Evolutionary conservation across 2,888 invertebrate genomes (phyloP).

Genomic region (Meliscaeva auricollis): DNA sequence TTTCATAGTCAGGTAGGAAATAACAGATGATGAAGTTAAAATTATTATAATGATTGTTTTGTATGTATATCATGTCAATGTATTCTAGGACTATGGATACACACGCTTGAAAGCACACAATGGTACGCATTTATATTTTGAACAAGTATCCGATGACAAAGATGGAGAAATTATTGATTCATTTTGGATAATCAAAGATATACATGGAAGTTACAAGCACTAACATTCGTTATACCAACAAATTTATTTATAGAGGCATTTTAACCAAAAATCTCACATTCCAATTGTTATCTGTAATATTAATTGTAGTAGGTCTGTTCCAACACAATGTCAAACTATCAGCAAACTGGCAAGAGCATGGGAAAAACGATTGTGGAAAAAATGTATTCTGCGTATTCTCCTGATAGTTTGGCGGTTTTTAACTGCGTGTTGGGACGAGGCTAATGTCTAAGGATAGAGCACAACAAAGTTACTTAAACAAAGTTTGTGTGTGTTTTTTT

Average conservation of each 20-base stretch:
- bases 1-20: slow-evolving; percentile 87
- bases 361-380: too few species aligned
- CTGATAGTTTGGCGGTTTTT: too few species aligned
- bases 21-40: too few species aligned
- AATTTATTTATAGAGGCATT: not conserved
- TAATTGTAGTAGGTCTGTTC: too few species aligned
- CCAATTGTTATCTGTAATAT: not conserved
- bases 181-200: slow-evolving; percentile 88
- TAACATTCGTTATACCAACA: not conserved
- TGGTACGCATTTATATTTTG: slow-evolving; percentile 93
- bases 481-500: too few species aligned
- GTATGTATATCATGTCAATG: slow-evolving; percentile 11
- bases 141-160: slow-evolving; percentile 93
- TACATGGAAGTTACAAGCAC: slow-evolving; percentile 79
- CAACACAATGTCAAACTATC: too few species aligned
- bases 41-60: slow-evolving; percentile 6
- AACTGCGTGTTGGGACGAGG: too few species aligned
- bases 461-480: too few species aligned
- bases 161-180: slow-evolving; percentile 88
- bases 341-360: too few species aligned
- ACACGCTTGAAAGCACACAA: slow-evolving; percentile 93
- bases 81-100: slow-evolving; percentile 93
- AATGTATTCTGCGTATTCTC: too few species aligned
- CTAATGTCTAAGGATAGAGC: too few species aligned
- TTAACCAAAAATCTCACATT: slow-evolving; percentile 15